phyloP scores from a whole-genome alignment of 2,797 vertebrate genomes.

The Esox lucius region DNA sequence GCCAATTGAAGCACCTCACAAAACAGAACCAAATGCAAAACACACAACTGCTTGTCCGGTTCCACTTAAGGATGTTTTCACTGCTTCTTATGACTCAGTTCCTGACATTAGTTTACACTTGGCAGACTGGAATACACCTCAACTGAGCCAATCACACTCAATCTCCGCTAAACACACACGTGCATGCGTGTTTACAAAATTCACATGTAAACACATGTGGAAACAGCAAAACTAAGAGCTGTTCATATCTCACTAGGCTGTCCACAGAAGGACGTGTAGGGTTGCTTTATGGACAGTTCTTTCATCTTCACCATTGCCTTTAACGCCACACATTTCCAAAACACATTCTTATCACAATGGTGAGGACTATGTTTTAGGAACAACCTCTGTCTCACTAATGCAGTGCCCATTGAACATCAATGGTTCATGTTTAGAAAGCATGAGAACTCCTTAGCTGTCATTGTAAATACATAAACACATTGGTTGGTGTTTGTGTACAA shows the following conservation, averaged over 20 bases:
- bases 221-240: conserved; percentile 24
- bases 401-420: not conserved
- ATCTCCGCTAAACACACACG: conserved; percentile 24
- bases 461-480: conserved; percentile 46
- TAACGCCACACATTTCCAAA: not conserved
- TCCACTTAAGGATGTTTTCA: conserved; percentile 8
- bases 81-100: conserved; percentile 4
- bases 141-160: conserved; percentile 16
- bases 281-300: not conserved
- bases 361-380: not conserved
- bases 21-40: not conserved
- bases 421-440: not conserved
- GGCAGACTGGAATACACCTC: conserved; percentile 5
- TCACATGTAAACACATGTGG: conserved; percentile 21
- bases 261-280: conserved; percentile 4
- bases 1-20: not conserved
- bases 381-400: not conserved
- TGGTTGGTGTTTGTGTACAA: conserved; percentile 24
- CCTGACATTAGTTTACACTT: conserved; percentile 9
- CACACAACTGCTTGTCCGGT: conserved; percentile 2
- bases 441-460: conserved; percentile 15
- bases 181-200: conserved; percentile 12
- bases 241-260: conserved; percentile 28
- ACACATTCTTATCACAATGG: not conserved
- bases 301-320: conserved; percentile 28